Base-by-base conservation (phyloP, 2,888 invertebrate species). In the Ophioninae sp. region DNA sequence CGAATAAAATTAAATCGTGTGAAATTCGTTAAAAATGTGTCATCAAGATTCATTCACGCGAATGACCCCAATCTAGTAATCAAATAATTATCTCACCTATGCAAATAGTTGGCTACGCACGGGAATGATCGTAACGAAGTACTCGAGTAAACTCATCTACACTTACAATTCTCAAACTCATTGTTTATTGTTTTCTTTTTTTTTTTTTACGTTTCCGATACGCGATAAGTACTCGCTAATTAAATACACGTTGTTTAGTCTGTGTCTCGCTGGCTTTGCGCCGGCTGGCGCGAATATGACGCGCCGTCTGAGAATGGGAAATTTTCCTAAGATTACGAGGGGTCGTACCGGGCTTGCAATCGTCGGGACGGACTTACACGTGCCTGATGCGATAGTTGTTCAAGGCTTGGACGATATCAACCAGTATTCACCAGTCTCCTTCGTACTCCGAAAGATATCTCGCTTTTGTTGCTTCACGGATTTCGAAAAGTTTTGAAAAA, bases 221-320 rank as follows among this genome's bases (percentile, higher is more conserved):
- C 37, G 71, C 73, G 75, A 82, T 79, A 79, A 75, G 56, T 1
- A 51, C 13, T 59, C 64, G 75, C 71, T 65, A 67, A 76, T 75
- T 65, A 63, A 71, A 65, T 67, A 41, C 65, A 41, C 59, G 61
- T 74, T 76, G 79, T 76, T 82, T 76, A 79, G 82, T 72, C 79
- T 82, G 59, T 37, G 82, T 77, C 76, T 51, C 39, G 44, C 30
- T 64, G 63, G 44, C 44, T 64, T 74, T 64, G 30, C 37, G 74
- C 74, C 65, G 61, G 39, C 22, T 20, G 61, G 67, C 61, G 61
- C 23, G 59, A 63, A 39, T 61, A 73, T 39, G 61, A 73, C 41
- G 30, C 13, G 20, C 22, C 6, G 22, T 22, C 13, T 6, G 58
- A 20, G 65, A 41, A 67, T 68, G n/a, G 67, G 68, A 78, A 78